Conservation (phyloP, 2,888 invertebrate genomes). For the Hyposoter dolosus region DNA sequence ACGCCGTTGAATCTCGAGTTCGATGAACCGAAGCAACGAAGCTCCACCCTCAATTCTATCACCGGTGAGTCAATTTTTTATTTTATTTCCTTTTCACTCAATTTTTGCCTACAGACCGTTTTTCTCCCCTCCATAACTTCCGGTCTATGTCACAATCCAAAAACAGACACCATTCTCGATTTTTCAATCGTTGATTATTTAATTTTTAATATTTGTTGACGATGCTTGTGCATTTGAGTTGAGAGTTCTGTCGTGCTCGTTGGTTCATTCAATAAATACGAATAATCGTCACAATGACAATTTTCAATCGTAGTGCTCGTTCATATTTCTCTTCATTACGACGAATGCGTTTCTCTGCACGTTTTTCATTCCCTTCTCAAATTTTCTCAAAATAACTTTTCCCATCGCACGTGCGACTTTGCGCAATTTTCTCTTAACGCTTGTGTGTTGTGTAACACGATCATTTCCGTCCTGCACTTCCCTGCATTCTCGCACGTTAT, state of each 20-base stretch:
- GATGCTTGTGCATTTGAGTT: conserved; percentile 61
- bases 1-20: conserved; percentile 94
- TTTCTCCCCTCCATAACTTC: conserved; percentile 1
- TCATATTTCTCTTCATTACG: conserved; percentile 37
- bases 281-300: not conserved
- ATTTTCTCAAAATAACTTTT: not conserved
- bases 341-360: conserved; percentile 81
- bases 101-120: conserved; percentile 23
- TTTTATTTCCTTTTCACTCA: conserved; percentile 15
- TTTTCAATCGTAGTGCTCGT: conserved; percentile 46
- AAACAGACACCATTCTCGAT: not conserved
- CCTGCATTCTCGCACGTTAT: conserved; percentile 37
- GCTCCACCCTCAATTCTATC: conserved; percentile 91
- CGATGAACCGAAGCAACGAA: conserved; percentile 88
- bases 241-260: not conserved
- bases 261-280: not conserved
- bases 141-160: not conserved
- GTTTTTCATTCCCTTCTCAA: conserved; percentile 64
- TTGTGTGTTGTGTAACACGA: conserved; percentile 40
- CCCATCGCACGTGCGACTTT: conserved; percentile 16
- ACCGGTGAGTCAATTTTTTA: conserved; percentile 86
- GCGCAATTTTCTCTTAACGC: conserved; percentile 11
- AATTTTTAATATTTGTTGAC: conserved; percentile 4
- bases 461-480: conserved; percentile 28
- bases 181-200: not conserved